Evolutionary conservation across 2,113 vertebrate species (phyloP).

Genomic region (Hemicordylus capensis): DNA sequence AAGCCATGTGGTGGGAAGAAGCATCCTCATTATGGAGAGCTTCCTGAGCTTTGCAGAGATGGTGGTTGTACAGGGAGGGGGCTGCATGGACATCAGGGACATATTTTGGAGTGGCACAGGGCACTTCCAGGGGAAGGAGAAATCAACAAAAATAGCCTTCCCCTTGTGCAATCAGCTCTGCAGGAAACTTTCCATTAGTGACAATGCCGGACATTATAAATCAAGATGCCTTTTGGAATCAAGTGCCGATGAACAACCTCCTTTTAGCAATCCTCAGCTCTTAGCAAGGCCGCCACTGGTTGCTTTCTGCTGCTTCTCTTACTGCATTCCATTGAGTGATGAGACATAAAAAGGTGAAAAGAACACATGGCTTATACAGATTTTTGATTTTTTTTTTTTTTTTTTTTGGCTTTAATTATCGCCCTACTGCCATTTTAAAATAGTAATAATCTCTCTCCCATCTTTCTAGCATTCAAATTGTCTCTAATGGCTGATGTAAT

Average conservation of each 20-base stretch:
- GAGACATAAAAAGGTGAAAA: conserved; percentile 17
- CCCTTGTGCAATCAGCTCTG: no score
- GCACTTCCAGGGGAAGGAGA: no score
- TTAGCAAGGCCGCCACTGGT: not conserved
- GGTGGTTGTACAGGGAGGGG: no score
- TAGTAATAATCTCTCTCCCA: conserved; percentile 16
- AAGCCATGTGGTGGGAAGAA: no score
- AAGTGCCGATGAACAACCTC: not conserved
- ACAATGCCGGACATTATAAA: no score
- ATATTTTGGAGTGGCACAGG: no score
- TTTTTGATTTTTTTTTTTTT: no score
- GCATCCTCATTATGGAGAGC: no score
- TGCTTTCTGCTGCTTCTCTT: not conserved
- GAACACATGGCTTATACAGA: conserved; percentile 17
- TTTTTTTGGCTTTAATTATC: conserved; percentile 9
- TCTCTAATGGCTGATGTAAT: conserved; percentile 16
- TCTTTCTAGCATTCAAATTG: not conserved
- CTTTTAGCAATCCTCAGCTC: not conserved
- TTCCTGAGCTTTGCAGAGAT: no score
- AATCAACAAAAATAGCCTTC: no score
- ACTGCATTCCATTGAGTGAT: not conserved
- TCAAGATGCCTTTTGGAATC: not conserved
- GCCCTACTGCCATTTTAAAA: conserved; percentile 29
- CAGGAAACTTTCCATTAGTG: no score
- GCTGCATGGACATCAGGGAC: no score